Base-by-base conservation (phyloP, 2,888 invertebrate genomes). In the Diarsia mendica region DNA sequence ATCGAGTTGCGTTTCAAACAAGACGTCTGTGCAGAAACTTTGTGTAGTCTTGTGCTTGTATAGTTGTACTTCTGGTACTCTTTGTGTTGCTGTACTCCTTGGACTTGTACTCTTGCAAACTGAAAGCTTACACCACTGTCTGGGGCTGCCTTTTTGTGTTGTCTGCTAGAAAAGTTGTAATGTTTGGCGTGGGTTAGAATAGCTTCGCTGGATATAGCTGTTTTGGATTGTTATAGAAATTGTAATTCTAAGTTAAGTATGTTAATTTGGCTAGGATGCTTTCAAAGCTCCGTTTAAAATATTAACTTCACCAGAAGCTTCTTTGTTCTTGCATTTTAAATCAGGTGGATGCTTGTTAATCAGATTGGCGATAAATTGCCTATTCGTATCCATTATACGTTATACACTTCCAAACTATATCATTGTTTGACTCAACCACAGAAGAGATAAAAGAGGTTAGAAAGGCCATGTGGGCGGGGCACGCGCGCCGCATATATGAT, bases 1-100 rank as follows among this genome's bases (percentile, higher is more conserved):
- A 87, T 81, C 82, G 69, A 84, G 78, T 87, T 84, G 58, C 60
- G 33, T 80, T 81, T 71, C 81, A 76, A 86, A 82, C 85, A 80
- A 78, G 76, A 84, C 83, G 72, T 58, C 77, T 61, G 63, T 72
- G 48, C 67, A 63, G 46, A 66, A 87, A 87, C 72, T 86, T 86
- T 72, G 67, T 65, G 71, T 72, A 49, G 71, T 73, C 70, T 80
- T 70, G 71, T 84, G n/a, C 78, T 73, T 77, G 84, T 64, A 58
- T 81, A n/a, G 76, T 73, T 77, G 84, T 53, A 67, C 46, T 64
- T 44, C 63, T 82, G 33, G 82, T 58, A 23, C 46, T 75, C n/a
- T 46, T 80, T 70, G 69, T 83, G 11, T 72, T 33, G 10, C 63
- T 75, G 77, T 51, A 61, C 44, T 77, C 75, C 76, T 80, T 79